A percentile compares a stretch with the other conserved stretches of the same genome.
Evolutionary conservation across 2,797 vertebrate species (phyloP).

Genomic region (Picus viridis): DNA sequence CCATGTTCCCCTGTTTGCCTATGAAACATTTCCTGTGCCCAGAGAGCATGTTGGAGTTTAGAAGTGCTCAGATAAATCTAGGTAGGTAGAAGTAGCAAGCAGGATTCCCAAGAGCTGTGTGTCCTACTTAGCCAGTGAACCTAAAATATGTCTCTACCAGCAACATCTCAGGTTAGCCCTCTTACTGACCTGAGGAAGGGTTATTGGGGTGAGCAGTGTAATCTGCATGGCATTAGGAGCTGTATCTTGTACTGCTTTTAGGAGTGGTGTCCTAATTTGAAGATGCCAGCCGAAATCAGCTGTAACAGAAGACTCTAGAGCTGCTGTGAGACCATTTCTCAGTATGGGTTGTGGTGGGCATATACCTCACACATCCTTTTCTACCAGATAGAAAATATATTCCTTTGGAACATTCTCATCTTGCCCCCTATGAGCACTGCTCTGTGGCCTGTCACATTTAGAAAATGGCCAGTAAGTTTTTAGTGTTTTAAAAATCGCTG

Average conservation of each 20-base stretch:
- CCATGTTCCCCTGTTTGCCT: not conserved
- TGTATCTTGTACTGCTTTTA: not conserved
- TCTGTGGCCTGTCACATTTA: not conserved
- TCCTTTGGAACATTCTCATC: not conserved
- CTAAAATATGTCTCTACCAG: not conserved
- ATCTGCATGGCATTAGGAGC: not conserved
- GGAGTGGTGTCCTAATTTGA: not conserved
- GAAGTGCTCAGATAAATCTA: not conserved
- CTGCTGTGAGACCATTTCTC: not conserved
- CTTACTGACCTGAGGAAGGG: not conserved
- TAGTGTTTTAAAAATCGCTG: not conserved
- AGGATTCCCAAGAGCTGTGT: not conserved
- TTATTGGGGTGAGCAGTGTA: not conserved
- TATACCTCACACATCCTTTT: not conserved
- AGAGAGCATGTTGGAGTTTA: not conserved
- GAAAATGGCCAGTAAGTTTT: not conserved
- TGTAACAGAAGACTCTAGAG: not conserved
- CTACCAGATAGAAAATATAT: not conserved
- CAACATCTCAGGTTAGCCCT: not conserved
- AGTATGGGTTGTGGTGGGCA: accelerated
- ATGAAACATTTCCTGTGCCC: not conserved
- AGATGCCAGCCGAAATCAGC: not conserved
- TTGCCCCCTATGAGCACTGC: accelerated
- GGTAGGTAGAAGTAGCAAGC: not conserved
- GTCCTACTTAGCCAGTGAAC: not conserved